Base-by-base conservation (phyloP, 2,888 invertebrate genomes). In the Sesia bembeciformis region DNA sequence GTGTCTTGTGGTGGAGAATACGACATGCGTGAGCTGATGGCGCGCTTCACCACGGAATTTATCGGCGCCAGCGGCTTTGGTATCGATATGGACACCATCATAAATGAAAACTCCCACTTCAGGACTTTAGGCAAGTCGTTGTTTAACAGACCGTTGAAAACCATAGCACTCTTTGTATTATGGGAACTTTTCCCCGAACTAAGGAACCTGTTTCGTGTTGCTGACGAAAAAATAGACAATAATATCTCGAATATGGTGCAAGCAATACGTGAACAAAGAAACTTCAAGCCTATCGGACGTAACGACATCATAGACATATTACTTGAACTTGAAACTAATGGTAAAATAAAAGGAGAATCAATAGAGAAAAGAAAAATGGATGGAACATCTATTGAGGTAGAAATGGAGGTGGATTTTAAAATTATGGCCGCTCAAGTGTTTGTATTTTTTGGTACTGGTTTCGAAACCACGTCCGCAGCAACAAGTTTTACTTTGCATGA, bases 21-120 rank as follows among this genome's bases (percentile, higher is more conserved):
- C 5, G 60, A 73, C 39, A 62, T 64, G 0, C 61, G 65, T 0
- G 78, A 74, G 0, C 61, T 81, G 4, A 79, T 80, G 76, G 76
- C 81, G 1, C 71, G 78, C 8, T 81, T 76, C 59, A 77, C 78
- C 4, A 81, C 72, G 0, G 81, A 81, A 54, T 77, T 81, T 54
- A 81, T 81, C 39, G 81, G 74, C 3, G 75, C 76, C 7, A 80
- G 79, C 50, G 82, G 81, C 4, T 80, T 81, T 51, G 81, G 81
- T 0, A 72, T 81, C 50, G 67, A 78, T 49, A 68, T 72, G 54
- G 70, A 81, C 59, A 63, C 72, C 4, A 72, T 81, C 41, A 75
- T 72, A 54, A 62, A 78, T 8, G 76, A 78, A 52, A 60, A 73
- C 41, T 78, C 76, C 1, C 55, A 65, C 5, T 74, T 76, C 52